phyloP scores from a whole-genome alignment of 2,888 invertebrate genomes.

The Trichopoda pennipes region DNA sequence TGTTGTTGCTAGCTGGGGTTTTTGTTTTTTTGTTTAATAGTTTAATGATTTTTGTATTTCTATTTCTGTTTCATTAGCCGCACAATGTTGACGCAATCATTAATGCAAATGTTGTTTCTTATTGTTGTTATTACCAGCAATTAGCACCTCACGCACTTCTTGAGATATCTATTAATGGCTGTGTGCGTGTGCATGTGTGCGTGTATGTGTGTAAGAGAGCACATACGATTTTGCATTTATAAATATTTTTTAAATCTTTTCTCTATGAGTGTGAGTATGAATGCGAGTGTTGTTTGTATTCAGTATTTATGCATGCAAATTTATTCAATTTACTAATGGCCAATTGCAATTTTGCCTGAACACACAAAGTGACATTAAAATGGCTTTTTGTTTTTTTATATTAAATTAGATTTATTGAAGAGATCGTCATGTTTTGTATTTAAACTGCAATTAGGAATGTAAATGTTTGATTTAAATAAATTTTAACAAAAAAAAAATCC shows the following conservation, averaged over 20 bases:
- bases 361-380: slow-evolving; percentile 9
- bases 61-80: slow-evolving; percentile 22
- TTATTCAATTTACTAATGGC: slow-evolving; percentile 46
- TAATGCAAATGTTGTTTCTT: slow-evolving; percentile 62
- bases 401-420: too few species aligned
- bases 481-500: neutral
- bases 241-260: neutral
- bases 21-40: slow-evolving; percentile 1
- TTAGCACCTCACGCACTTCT: slow-evolving; percentile 67
- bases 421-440: too few species aligned
- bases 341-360: slow-evolving; percentile 34
- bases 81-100: slow-evolving; percentile 63
- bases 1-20: too few species aligned
- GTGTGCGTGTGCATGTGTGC: neutral
- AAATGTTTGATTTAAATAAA: neutral
- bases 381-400: neutral
- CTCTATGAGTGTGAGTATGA: neutral
- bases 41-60: neutral
- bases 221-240: neutral
- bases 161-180: neutral
- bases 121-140: slow-evolving; percentile 68
- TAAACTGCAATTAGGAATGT: neutral
- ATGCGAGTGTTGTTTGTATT: neutral
- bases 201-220: neutral
- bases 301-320: slow-evolving; percentile 17